Evolutionary conservation across 2,113 vertebrate species (phyloP).

Genomic region (Macquaria ambigua): DNA sequence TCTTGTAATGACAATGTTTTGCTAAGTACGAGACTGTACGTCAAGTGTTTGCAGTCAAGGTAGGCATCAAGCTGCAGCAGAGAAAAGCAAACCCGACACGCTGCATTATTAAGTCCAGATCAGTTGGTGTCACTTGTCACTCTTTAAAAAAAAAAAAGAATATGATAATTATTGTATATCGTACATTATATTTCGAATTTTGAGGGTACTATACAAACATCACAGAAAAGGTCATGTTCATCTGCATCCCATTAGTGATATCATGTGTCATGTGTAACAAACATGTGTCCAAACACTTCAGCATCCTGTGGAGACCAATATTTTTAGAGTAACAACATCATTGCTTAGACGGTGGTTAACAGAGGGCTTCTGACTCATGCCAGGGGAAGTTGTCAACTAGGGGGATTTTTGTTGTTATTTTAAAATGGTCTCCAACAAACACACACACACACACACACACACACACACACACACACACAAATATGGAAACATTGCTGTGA

Average conservation of each 20-base stretch:
- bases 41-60: not conserved
- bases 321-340: constrained; percentile 49
- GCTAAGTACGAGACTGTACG: not conserved
- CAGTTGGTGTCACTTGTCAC: not conserved
- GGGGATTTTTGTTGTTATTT: constrained; percentile 76
- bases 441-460: constrained; percentile 20
- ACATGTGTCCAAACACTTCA: not conserved
- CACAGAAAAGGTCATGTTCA: not conserved
- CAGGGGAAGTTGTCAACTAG: constrained; percentile 70
- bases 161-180: not conserved
- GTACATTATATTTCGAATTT: no score
- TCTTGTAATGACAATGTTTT: constrained; percentile 25
- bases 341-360: constrained; percentile 39
- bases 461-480: constrained; percentile 16
- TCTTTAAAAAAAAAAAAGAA: not conserved
- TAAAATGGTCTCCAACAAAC: constrained; percentile 42
- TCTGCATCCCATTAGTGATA: constrained; percentile 4
- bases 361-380: constrained; percentile 72
- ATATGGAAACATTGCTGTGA: not conserved
- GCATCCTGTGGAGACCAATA: constrained; percentile 27
- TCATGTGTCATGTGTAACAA: not conserved
- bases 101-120: not conserved
- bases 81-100: not conserved
- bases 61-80: not conserved
- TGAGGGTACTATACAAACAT: not conserved